Percentiles rank a stretch among this genome's conserved stretches.
Conservation (phyloP, 2,797 vertebrate species). For the Loriculus beryllinus region DNA sequence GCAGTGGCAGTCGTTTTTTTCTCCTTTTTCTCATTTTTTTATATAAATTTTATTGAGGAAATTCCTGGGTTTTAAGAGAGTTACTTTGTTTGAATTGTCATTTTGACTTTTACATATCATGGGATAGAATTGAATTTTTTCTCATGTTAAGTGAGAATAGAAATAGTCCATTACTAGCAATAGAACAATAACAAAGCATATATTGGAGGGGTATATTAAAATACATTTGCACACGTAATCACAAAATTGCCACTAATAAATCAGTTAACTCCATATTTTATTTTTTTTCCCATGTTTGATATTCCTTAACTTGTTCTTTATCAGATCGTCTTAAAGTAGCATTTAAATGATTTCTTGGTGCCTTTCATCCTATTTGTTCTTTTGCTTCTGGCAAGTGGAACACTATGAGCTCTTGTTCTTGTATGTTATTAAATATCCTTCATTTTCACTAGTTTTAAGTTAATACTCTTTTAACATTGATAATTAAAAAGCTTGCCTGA, state of each 20-base stretch:
- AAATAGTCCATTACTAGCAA: neutral
- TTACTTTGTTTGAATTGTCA: neutral
- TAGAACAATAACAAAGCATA: neutral
- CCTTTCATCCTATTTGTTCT: neutral
- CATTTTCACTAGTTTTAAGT: neutral
- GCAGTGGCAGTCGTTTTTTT: too few relatives aligned
- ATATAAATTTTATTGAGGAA: neutral
- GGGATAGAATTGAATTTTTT: neutral
- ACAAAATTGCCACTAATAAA: neutral
- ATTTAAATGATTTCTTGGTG: neutral
- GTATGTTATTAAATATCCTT: neutral
- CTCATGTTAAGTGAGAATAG: neutral
- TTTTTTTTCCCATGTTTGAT: neutral
- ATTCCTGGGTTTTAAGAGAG: neutral
- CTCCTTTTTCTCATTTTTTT: too few relatives aligned
- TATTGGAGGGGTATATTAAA: neutral
- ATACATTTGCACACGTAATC: neutral
- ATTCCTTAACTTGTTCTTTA: neutral
- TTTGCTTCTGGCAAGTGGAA: neutral
- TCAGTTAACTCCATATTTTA: neutral
- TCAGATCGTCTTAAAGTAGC: neutral
- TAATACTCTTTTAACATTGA: neutral
- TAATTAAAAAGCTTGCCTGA: neutral
- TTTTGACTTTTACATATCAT: neutral
- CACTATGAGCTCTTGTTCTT: neutral